Base-by-base conservation (phyloP, 2,888 invertebrate species). In the Anaspis maculata region DNA sequence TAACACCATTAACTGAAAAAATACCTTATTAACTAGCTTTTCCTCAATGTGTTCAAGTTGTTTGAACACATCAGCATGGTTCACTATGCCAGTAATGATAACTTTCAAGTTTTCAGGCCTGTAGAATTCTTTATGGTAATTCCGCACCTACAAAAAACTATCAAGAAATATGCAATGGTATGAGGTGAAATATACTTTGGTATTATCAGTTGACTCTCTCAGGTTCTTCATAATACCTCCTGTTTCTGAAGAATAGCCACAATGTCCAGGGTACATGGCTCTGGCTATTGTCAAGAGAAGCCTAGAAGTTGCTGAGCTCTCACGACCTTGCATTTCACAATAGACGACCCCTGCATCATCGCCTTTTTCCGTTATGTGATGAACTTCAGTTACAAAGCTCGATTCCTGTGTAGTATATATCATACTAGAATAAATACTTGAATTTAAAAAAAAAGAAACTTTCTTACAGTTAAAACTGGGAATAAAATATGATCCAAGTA, bases 341-440 rank as follows among this genome's bases (percentile, higher is more conserved):
- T 94, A 94, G n/a, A 94, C 91, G 9, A 94, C 89, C 11, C 95
- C 95, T 7, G 84, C 89, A 70, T 95, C 83, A 45, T 86, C 81
- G 0, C 92, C 94, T 38, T 85, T 79, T 0, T 81, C 85, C 51
- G 85, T 88, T 41, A 94, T 73, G 60, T 94, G 92, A 63, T 94
- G 90, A 1, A 95, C 91, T 68, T 94, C 94, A 0, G 92, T 94
- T 15, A 79, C 68, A 59, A 79, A 94, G 2, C 78, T 88, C 43
- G 84, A 72, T 45, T 90, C 84, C 82, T 82, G n/a, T n/a, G n/a
- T n/a, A n/a, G n/a, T n/a, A n/a, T n/a, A n/a, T n/a, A n/a, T n/a
- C n/a, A n/a, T n/a, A n/a, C n/a, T n/a, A 51, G 12, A 40, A 34
- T 33, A 21, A 26, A 14, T 28, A 4, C n/a, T 25, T 6, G 10